Base-by-base conservation (phyloP, 2,797 vertebrate genomes). In the Epinephelus awoara region DNA sequence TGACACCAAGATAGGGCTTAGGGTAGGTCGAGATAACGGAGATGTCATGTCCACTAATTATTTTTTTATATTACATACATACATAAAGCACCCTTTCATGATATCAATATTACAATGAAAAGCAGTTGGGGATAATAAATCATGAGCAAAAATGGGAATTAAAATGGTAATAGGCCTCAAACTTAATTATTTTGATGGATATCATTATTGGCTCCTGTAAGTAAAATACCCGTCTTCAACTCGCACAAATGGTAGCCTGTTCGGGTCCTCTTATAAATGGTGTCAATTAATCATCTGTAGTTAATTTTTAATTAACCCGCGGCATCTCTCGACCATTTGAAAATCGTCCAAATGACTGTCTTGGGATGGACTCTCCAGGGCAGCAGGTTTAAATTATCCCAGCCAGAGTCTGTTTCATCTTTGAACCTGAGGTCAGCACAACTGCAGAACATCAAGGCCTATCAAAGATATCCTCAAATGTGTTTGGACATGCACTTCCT, bases 271-370 rank as follows among this genome's bases (percentile, higher is more conserved):
- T 82, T 82, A 85, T 91, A 73, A 83, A 81, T 68, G 72, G 34
- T 85, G 80, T 84, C 68, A 79, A 92, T 93, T 90, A 94, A 93
- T 95, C 91, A 93, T 94, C 49, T 79, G 73, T 72, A 81, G 75
- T 92, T 90, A 77, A 92, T 91, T 87, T 93, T 93, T 94, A 84
- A 94, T 93, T 91, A 93, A 88, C 84, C 49, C 15, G 65, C 82
- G 72, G 78, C 80, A 72, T 87, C 82, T 85, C 80, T 74, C 58
- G 76, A 87, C 75, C 74, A 85, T 89, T 92, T 94, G 89, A 93
- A 94, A 93, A 83, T 73, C 18, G 19, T 88, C 91, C 85, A 92
- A 94, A 94, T 88, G 68, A 70, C 86, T 85, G 84, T 84, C 79
- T 88, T 80, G 91, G 92, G 90, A 93, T 78, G 68, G 83, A 82